Evolutionary conservation across 2,113 vertebrate genomes (phyloP), one percentile per base, ranked within the genome.

Genomic region (Pycnonotus jocosus): DNA sequence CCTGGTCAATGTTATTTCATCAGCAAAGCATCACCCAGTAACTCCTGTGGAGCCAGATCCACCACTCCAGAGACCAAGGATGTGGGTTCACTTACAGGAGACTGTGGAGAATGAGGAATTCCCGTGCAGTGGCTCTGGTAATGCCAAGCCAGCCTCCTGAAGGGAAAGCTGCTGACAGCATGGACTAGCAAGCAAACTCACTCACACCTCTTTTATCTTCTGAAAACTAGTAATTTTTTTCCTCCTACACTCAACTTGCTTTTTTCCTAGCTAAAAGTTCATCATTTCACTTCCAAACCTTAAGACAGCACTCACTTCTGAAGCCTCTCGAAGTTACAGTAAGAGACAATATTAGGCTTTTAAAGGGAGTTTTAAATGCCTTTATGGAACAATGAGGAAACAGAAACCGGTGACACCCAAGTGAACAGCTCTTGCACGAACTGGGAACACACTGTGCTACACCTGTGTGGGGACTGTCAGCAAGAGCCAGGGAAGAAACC

Each of bases 271-370:
- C 30, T 68, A 47, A 44, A 91, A 69, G 38, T 2, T 9, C 19
- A n/a, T 15, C 2, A 4, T 37, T 73, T 82, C 24, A 11, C 45
- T 91, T n/a, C 42, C 13, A 37, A 42, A 62, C 6, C 33, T 60
- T 15, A 47, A 27, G 81, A 38, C 3, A 74, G 20, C 0, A 0
- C n/a, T 66, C 44, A n/a, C 13, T 47, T 50, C 62, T 5, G 9
- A 81, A 81, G 30, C 3, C 16, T 48, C 11, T 6, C 2, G 6
- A 64, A 27, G 27, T 31, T 42, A 2, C 57, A 11, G 2, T 21
- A 64, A 42, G 33, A 15, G 37, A 68, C 19, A 17, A 5, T 7
- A 87, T 6, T 2, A 70, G 22, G 24, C 27, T 81, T 81, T 56
- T 25, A 51, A 64, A 53, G 28, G 50, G 15, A 50, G 7, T 10